A percentile compares a stretch with the other conserved stretches of the same genome.
phyloP scores from a whole-genome alignment of 2,113 vertebrate species.

The Myxocyprinus asiaticus region DNA sequence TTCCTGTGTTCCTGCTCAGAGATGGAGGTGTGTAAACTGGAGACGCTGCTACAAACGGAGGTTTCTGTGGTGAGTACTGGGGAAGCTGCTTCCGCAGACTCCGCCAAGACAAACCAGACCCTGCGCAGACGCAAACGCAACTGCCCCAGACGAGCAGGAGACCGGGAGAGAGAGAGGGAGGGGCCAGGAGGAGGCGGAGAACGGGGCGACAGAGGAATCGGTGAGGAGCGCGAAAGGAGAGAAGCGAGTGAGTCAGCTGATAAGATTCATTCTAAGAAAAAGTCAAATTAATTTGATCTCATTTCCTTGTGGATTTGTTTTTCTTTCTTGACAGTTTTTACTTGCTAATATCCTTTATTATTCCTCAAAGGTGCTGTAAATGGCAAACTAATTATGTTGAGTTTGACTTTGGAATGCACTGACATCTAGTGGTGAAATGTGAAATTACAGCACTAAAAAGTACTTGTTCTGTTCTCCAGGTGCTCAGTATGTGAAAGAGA shows the following conservation, averaged over 20 bases:
- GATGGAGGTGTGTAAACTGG: constrained; percentile 82
- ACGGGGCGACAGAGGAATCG: constrained; percentile 67
- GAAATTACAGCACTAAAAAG: neutral
- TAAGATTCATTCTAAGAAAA: too few species aligned
- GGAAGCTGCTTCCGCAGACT: constrained; percentile 70
- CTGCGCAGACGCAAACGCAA: constrained; percentile 83
- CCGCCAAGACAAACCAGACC: constrained; percentile 68
- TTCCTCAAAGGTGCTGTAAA: too few species aligned
- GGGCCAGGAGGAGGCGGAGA: constrained; percentile 48
- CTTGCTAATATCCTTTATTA: too few species aligned
- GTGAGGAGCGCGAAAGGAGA: constrained; percentile 64
- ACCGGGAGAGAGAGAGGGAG: constrained; percentile 69
- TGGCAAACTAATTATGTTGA: neutral
- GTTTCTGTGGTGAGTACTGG: constrained; percentile 79
- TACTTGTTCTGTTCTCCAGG: constrained; percentile 53
- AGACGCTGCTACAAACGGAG: constrained; percentile 81
- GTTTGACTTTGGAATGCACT: neutral
- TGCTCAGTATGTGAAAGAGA: constrained; percentile 64
- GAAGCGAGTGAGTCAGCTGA: constrained; percentile 62
- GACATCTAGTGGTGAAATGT: constrained; percentile 51
- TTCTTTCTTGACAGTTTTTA: too few species aligned
- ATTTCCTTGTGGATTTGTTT: too few species aligned
- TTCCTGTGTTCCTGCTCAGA: constrained; percentile 63
- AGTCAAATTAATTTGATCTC: neutral
- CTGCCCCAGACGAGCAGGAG: constrained; percentile 78